phyloP scores from a whole-genome alignment of 2,888 invertebrate genomes.

The Oegoconia quadripuncta region DNA sequence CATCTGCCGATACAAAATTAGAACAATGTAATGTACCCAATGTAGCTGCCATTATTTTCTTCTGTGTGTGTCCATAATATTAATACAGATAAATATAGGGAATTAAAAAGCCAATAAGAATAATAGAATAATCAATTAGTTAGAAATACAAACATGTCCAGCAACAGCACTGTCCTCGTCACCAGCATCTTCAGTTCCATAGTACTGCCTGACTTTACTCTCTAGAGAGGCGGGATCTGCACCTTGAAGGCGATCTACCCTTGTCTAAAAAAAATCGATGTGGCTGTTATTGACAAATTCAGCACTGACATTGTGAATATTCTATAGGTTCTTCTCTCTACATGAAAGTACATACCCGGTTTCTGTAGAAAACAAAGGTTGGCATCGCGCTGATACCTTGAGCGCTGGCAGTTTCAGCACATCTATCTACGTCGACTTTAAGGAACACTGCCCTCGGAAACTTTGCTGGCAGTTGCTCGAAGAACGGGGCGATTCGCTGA shows the following conservation, averaged over 20 bases:
- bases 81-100: too few species aligned
- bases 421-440: constrained; percentile 97
- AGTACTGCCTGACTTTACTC: constrained; percentile 92
- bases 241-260: constrained; percentile 92
- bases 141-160: constrained; percentile 89
- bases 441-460: constrained; percentile 94
- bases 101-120: neutral
- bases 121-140: too few species aligned
- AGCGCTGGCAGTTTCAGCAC: constrained; percentile 90
- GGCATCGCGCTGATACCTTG: constrained; percentile 98
- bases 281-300: too few species aligned
- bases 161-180: constrained; percentile 84
- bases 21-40: neutral
- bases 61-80: too few species aligned
- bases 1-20: constrained; percentile 82
- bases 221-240: constrained; percentile 91
- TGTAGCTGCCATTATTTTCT: neutral
- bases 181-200: constrained; percentile 82
- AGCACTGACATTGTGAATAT: too few species aligned
- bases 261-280: constrained; percentile 79
- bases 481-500: constrained; percentile 94
- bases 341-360: constrained; percentile 75
- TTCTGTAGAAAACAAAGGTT: constrained; percentile 97
- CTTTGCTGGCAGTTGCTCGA: constrained; percentile 91
- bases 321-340: too few species aligned